Percentiles rank a stretch among this genome's conserved stretches.
Evolutionary conservation across 2,113 vertebrate species (phyloP).

Genomic region (Malurus cyaneus): DNA sequence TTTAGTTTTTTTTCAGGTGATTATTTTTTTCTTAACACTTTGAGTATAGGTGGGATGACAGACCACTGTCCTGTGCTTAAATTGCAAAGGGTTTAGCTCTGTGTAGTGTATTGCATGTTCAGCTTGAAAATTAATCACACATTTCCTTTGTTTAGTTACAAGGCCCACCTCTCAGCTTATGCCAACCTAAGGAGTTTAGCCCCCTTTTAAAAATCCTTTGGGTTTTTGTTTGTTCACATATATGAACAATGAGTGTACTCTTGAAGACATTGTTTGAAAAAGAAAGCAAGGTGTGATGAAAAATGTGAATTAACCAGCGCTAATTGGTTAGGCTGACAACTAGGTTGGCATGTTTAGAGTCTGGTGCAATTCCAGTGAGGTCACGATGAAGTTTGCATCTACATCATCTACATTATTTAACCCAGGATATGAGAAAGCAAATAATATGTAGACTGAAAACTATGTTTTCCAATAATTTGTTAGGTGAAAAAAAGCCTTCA

Average conservation of each 20-base stretch:
- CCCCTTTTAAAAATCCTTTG: not conserved
- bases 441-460: not conserved
- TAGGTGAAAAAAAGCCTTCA: not conserved
- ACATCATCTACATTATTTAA: not conserved
- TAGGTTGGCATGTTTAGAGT: not conserved
- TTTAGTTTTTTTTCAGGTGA: not conserved
- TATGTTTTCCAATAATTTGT: not conserved
- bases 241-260: not conserved
- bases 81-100: not conserved
- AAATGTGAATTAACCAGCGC: not conserved
- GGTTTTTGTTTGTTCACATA: not conserved
- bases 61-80: not conserved
- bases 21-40: not conserved
- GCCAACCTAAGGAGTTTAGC: not conserved
- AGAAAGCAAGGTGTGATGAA: not conserved
- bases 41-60: not conserved
- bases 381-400: not conserved
- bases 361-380: not conserved
- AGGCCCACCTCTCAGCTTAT: not conserved
- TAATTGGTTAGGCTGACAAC: not conserved
- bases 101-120: not conserved
- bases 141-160: not conserved
- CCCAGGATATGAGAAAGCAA: not conserved
- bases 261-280: not conserved
- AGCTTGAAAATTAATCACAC: not conserved